phyloP scores from a whole-genome alignment of 2,888 invertebrate genomes.

The Agonopterix subpropinquella region DNA sequence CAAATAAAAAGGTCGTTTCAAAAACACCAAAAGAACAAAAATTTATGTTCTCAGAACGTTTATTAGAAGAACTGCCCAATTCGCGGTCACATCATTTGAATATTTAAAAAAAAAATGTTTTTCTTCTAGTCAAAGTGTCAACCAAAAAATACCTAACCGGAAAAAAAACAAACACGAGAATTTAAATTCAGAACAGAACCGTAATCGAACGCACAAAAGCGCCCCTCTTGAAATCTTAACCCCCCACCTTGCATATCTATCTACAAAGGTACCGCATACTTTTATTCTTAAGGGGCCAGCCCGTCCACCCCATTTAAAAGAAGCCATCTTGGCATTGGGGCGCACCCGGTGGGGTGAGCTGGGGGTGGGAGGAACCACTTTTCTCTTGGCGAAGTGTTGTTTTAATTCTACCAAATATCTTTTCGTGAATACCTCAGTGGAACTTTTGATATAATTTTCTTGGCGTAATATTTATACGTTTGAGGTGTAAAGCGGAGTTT shows the following conservation, averaged over 20 bases:
- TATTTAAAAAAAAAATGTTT: background rate
- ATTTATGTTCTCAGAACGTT: no score
- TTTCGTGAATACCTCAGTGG: constrained; percentile 70
- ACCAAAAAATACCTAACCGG: background rate
- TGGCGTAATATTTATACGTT: constrained; percentile 61
- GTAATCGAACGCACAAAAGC: constrained; percentile 53
- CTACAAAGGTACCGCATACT: constrained; percentile 65
- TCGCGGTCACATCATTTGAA: background rate
- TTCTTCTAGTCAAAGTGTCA: background rate
- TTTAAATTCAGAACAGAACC: constrained; percentile 43
- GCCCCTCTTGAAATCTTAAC: constrained; percentile 29
- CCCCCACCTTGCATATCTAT: constrained; percentile 54
- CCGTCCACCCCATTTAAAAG: constrained; percentile 73
- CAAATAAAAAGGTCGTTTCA: no score
- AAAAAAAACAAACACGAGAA: constrained; percentile 20
- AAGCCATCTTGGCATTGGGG: constrained; percentile 72
- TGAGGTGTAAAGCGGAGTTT: constrained; percentile 35
- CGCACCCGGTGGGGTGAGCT: constrained; percentile 20
- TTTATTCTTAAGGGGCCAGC: constrained; percentile 70
- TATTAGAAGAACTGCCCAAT: no score
- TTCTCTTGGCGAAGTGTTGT: constrained; percentile 71
- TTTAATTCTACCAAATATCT: constrained; percentile 75
- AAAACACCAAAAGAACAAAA: no score
- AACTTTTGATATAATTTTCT: constrained; percentile 71
- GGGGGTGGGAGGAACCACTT: constrained; percentile 57